Conservation (phyloP, 2,797 vertebrate genomes). For the Emydoidea blandingii region DNA sequence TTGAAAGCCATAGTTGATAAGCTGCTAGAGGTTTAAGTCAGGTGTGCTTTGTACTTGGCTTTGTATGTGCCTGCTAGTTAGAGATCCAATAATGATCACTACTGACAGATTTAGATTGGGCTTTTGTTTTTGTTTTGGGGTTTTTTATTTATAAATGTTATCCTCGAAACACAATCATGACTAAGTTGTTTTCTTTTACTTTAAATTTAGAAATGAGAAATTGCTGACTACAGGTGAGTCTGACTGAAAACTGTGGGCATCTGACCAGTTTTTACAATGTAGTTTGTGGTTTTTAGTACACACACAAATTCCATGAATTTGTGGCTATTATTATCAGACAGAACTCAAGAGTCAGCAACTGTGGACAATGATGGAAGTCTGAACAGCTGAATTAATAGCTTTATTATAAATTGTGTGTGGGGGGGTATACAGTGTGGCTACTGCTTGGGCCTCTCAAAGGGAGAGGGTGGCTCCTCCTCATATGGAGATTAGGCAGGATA, state of each 20-base stretch:
- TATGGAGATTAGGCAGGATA: background rate
- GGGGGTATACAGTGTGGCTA: background rate
- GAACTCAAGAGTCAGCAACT: too few species aligned
- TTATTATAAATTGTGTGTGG: too few species aligned
- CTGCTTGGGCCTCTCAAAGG: background rate
- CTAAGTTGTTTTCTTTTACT: background rate
- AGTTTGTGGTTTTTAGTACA: background rate
- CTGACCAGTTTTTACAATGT: too few species aligned
- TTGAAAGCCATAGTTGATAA: background rate
- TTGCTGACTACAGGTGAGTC: background rate
- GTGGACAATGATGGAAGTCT: too few species aligned
- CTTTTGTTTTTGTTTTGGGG: background rate
- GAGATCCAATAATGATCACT: background rate
- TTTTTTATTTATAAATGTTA: background rate
- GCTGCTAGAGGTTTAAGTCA: background rate
- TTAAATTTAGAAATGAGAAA: background rate
- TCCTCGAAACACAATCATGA: background rate
- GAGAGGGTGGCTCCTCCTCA: background rate
- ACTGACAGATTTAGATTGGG: background rate
- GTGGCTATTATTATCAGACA: too few species aligned
- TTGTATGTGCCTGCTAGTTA: background rate
- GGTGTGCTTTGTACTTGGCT: background rate
- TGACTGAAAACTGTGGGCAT: too few species aligned
- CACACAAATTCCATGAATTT: background rate
- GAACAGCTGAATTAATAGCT: background rate